Conservation (phyloP, 2,113 vertebrate species). For the Anarhynchus alexandrinus region DNA sequence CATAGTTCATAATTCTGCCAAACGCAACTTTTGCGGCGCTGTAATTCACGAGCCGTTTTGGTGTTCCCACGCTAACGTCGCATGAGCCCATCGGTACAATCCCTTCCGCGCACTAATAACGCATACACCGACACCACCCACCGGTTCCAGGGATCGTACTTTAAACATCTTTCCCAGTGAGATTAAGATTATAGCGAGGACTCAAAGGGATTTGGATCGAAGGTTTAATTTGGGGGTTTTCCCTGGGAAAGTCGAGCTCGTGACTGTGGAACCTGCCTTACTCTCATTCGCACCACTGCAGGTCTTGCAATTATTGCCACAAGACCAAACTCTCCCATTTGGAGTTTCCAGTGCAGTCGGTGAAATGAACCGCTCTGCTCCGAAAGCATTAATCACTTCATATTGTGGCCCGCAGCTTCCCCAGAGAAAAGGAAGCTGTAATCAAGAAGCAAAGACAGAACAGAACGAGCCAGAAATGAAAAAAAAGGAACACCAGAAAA, state of each 20-base stretch:
- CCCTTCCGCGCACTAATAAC: background rate
- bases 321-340: background rate
- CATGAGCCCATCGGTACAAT: background rate
- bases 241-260: background rate
- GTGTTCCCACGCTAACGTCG: background rate
- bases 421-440: background rate
- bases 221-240: background rate
- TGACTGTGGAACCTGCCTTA: background rate
- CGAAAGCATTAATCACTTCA: background rate
- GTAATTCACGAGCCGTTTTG: background rate
- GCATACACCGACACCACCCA: accelerated
- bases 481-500: background rate
- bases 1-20: background rate
- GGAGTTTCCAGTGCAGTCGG: background rate
- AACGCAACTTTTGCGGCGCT: background rate
- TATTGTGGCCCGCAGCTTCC: background rate
- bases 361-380: background rate
- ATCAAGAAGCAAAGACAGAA: background rate
- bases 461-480: background rate
- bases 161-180: background rate
- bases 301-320: background rate
- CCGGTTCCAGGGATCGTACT: background rate
- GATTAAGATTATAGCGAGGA: background rate
- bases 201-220: background rate
- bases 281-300: background rate